A percentile compares a stretch with the other conserved stretches of the same genome.
Evolutionary conservation across 2,888 invertebrate genomes (phyloP).

Genomic region (Vanessa cardui): DNA sequence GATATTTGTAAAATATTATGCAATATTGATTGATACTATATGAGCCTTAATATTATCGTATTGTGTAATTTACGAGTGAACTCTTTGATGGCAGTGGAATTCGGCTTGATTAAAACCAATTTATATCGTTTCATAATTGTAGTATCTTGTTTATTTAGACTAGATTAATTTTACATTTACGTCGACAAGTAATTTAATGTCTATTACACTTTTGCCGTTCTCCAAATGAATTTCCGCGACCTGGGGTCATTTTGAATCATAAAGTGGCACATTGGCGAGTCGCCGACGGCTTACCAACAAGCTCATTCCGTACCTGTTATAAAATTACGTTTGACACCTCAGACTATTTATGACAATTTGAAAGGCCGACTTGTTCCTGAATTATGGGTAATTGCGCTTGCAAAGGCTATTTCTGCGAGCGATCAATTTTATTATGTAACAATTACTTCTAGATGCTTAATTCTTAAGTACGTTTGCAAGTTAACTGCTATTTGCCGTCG

Average conservation of each 20-base stretch:
- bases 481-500: conserved; percentile 38
- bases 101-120: neutral
- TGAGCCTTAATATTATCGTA: neutral
- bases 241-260: conserved; percentile 48
- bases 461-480: conserved; percentile 18
- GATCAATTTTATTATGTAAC: conserved; percentile 49
- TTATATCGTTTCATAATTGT: conserved; percentile 13
- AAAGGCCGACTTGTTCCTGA: conserved; percentile 54
- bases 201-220: conserved; percentile 44
- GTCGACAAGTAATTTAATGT: conserved; percentile 41
- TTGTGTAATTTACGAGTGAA: neutral
- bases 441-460: conserved; percentile 40
- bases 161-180: conserved; percentile 27
- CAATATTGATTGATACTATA: too few species aligned
- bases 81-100: neutral
- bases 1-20: too few species aligned
- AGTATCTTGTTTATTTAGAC: conserved; percentile 16
- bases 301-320: conserved; percentile 46
- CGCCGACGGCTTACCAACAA: conserved; percentile 42
- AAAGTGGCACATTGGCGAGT: conserved; percentile 43
- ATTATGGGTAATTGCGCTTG: conserved; percentile 54
- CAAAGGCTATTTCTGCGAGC: conserved; percentile 47
- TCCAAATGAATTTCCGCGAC: conserved; percentile 50
- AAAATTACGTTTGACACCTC: conserved; percentile 56
- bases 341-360: conserved; percentile 56